A percentile compares a stretch with the other conserved stretches of the same genome.
phyloP scores from a whole-genome alignment of 2,888 invertebrate genomes.

The Ormyrus thymus region DNA sequence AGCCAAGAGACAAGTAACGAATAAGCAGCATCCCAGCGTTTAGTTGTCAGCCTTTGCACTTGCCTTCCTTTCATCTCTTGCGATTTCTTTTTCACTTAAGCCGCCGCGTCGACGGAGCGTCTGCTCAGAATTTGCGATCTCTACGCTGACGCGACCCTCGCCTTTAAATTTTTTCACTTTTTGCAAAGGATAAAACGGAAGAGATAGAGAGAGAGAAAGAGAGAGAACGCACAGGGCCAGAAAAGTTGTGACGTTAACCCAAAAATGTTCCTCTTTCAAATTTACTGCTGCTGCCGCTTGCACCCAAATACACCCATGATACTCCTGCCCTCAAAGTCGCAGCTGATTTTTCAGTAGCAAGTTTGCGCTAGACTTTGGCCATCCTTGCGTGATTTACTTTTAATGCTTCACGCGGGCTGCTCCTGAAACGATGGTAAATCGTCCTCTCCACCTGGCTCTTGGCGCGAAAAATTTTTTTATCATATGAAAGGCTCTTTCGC shows the following conservation, averaged over 20 bases:
- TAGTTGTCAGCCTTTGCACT: too few species aligned
- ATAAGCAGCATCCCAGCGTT: too few species aligned
- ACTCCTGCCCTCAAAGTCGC: background rate
- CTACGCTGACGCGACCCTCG: background rate
- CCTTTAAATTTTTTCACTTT: slow-evolving; percentile 18
- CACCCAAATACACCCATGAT: background rate
- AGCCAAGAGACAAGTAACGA: too few species aligned
- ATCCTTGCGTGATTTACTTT: slow-evolving; percentile 12
- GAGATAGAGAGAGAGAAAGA: background rate
- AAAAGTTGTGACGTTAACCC: slow-evolving; percentile 34
- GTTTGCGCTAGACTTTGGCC: slow-evolving; percentile 18
- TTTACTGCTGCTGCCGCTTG: slow-evolving; percentile 27
- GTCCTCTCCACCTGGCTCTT: too few species aligned
- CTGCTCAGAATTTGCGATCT: slow-evolving; percentile 15
- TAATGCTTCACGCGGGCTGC: slow-evolving; percentile 18
- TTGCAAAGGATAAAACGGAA: background rate
- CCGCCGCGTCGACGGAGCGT: background rate
- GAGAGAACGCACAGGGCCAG: background rate
- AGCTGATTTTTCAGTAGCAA: slow-evolving; percentile 13
- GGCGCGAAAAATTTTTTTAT: too few species aligned
- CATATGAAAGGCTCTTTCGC: too few species aligned
- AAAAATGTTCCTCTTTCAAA: slow-evolving; percentile 44
- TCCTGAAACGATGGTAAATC: background rate
- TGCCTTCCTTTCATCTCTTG: background rate
- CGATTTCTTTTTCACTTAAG: background rate